phyloP scores from a whole-genome alignment of 2,113 vertebrate genomes.

The Elaphurus davidianus region DNA sequence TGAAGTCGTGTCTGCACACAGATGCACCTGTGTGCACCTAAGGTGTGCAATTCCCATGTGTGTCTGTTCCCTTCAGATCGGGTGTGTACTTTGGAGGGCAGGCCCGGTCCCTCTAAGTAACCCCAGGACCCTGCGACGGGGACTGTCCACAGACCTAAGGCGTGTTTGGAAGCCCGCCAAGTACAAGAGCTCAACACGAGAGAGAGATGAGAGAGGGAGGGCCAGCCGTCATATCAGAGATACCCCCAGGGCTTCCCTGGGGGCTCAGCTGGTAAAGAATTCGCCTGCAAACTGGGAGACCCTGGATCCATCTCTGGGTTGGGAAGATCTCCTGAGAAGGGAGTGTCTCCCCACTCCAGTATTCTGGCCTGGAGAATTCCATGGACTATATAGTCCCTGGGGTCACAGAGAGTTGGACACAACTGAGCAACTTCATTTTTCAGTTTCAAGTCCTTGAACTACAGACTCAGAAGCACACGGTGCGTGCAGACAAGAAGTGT shows the following conservation, averaged over 20 bases:
- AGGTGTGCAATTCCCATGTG: fast-evolving
- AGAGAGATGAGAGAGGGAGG: background rate
- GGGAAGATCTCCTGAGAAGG: background rate
- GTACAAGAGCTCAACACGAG: background rate
- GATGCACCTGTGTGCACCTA: fast-evolving
- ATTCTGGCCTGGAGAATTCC: background rate
- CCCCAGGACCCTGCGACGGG: background rate
- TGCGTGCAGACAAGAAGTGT: background rate
- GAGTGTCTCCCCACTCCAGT: background rate
- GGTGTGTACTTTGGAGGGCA: background rate
- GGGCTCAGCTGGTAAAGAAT: background rate
- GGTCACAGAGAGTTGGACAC: fast-evolving
- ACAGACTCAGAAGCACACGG: too few relatives aligned
- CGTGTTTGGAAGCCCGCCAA: background rate
- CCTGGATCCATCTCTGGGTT: background rate
- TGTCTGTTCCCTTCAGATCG: background rate
- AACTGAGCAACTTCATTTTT: background rate
- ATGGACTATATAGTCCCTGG: background rate
- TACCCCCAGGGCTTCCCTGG: background rate
- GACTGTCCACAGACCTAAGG: fast-evolving
- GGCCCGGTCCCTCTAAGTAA: too few relatives aligned
- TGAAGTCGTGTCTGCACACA: background rate
- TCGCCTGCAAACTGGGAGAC: background rate
- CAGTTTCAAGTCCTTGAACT: background rate
- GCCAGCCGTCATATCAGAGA: background rate